These are phyloP conservation scores for Hippocampus kuda DNA, from an alignment of 2,797 vertebrate species.

Conservation along the genomic window DNA sequence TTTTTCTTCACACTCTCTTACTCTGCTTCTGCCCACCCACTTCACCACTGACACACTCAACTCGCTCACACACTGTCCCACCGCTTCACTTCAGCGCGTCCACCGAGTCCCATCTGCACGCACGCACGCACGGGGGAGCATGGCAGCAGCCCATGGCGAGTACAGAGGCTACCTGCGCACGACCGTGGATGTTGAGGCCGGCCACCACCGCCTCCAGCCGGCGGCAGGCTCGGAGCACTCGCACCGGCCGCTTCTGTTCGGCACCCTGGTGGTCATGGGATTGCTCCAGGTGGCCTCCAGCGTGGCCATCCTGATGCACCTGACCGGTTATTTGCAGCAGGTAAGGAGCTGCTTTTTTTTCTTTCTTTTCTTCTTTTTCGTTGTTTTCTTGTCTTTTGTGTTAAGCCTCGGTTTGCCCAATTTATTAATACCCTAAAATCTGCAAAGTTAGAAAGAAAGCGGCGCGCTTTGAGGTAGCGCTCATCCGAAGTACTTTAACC, in stretches of 20 bases:
- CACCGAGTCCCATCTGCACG: conserved; percentile 14
- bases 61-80: conserved; percentile 2
- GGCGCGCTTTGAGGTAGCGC: no score
- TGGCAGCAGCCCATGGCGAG: conserved; percentile 70
- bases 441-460: background rate
- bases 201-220: conserved; percentile 60
- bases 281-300: conserved; percentile 92
- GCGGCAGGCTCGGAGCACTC: conserved; percentile 57
- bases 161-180: conserved; percentile 70
- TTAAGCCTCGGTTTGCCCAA: background rate
- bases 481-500: no score
- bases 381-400: background rate
- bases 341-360: conserved; percentile 38
- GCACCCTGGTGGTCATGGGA: conserved; percentile 80
- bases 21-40: conserved; percentile 50
- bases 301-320: conserved; percentile 85
- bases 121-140: conserved; percentile 46
- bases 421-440: conserved; percentile 28
- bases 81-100: no score
- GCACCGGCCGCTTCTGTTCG: conserved; percentile 68
- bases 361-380: background rate
- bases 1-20: conserved; percentile 38
- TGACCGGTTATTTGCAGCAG: conserved; percentile 83
- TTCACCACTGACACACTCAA: conserved; percentile 6
- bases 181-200: conserved; percentile 62